phyloP scores from a whole-genome alignment of 2,797 vertebrate species.

The Sparus aurata region DNA sequence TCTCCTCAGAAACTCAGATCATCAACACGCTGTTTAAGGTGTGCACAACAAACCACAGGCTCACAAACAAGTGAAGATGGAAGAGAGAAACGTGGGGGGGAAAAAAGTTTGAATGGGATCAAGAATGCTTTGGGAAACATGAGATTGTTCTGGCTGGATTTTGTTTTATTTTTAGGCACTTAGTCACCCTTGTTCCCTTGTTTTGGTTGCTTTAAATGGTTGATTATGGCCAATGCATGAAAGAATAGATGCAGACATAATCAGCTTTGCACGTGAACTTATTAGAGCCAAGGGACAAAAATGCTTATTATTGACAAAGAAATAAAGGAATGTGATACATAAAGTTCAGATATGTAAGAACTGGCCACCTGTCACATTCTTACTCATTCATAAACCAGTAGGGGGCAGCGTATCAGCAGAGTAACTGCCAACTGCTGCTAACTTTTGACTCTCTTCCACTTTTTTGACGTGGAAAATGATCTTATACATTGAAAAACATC shows the following conservation, averaged over 20 bases:
- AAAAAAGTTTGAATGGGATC: not conserved
- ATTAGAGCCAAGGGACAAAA: not conserved
- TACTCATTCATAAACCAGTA: no score
- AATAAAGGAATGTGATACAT: not conserved
- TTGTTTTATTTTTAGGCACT: not conserved
- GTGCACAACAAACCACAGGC: conserved; percentile 1
- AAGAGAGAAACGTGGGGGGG: not conserved
- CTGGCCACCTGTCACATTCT: no score
- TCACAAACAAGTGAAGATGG: conserved; percentile 30
- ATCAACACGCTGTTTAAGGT: conserved; percentile 30
- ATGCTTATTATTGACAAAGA: not conserved
- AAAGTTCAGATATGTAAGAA: not conserved
- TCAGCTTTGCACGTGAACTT: not conserved
- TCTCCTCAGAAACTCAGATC: conserved; percentile 22
- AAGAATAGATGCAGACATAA: not conserved
- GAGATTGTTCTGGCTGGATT: not conserved
- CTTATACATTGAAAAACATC: no score
- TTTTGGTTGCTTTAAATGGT: not conserved
- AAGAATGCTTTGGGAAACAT: conserved; percentile 10
- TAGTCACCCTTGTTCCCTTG: not conserved
- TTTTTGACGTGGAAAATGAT: no score
- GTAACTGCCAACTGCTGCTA: no score
- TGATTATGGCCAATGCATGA: not conserved
- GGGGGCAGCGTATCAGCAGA: no score
- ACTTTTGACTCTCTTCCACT: no score